A percentile compares a stretch with the other conserved stretches of the same genome.
Evolutionary conservation across 1,140 invertebrate genomes (phyloP).

Genomic region (Nylanderia fulva): DNA sequence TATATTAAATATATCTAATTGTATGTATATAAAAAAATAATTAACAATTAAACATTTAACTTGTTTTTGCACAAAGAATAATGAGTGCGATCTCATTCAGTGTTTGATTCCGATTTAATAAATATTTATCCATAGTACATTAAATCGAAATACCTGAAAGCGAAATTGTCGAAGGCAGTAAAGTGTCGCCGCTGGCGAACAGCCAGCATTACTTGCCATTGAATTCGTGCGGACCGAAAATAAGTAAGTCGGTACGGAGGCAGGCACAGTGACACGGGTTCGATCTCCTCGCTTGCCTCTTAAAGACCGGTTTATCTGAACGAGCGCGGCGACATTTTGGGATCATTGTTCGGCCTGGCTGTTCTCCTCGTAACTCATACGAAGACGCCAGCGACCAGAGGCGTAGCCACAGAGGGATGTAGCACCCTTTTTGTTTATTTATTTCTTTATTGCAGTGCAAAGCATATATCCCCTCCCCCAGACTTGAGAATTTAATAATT

Average conservation of each 20-base stretch:
- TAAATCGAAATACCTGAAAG: constrained; percentile 24
- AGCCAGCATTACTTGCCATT: constrained; percentile 68
- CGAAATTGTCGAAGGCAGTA: neutral
- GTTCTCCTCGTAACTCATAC: constrained; percentile 39
- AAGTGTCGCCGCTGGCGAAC: constrained; percentile 45
- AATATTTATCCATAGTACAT: neutral
- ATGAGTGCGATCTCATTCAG: neutral
- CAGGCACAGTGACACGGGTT: constrained; percentile 70
- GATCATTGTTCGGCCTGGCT: constrained; percentile 68
- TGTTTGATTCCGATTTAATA: neutral
- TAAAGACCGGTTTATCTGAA: constrained; percentile 70
- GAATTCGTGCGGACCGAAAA: constrained; percentile 70
- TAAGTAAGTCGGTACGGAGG: constrained; percentile 64
- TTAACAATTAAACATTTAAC: too few species aligned
- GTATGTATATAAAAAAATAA: too few species aligned
- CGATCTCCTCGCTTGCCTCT: constrained; percentile 69
- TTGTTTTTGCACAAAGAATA: too few species aligned
- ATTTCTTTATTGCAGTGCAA: neutral
- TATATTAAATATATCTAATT: too few species aligned
- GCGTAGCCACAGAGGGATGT: neutral
- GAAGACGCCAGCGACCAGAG: constrained; percentile 40
- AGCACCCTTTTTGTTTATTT: neutral
- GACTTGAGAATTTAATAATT: neutral
- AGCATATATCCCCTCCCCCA: too few species aligned
- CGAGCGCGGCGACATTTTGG: constrained; percentile 60